A percentile compares a stretch with the other conserved stretches of the same genome.
These are phyloP conservation scores for Clamator glandarius DNA, from an alignment of 2,797 vertebrate species.

Conservation along the genomic window DNA sequence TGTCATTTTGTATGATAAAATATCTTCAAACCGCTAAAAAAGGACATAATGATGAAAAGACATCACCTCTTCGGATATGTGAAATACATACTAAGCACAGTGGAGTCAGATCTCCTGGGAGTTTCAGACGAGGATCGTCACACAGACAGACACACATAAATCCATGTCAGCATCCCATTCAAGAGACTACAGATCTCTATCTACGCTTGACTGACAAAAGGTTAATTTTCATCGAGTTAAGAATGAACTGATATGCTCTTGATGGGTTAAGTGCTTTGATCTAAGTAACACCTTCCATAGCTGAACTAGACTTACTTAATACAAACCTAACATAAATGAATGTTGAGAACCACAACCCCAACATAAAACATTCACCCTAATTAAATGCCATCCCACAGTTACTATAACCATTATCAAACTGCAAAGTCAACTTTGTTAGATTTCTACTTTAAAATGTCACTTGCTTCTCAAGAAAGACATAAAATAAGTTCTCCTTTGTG, in stretches of 20 bases:
- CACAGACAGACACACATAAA: neutral
- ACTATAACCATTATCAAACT: neutral
- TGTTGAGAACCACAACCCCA: neutral
- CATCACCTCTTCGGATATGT: neutral
- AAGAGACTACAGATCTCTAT: too few species aligned
- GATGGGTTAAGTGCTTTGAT: neutral
- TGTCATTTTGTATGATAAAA: neutral
- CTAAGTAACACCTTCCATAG: neutral
- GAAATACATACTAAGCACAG: neutral
- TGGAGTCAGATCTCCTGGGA: neutral
- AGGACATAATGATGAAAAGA: neutral
- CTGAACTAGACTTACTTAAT: neutral
- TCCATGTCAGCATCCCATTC: neutral
- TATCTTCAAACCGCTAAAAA: neutral
- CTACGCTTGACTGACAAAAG: neutral
- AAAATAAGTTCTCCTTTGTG: neutral
- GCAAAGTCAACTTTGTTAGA: neutral
- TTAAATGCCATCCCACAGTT: neutral
- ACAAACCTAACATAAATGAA: neutral
- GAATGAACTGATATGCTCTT: neutral
- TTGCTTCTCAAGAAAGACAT: neutral
- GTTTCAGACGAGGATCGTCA: neutral
- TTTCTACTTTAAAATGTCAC: neutral
- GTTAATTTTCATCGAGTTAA: neutral
- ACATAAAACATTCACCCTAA: neutral